These are phyloP conservation scores for Drosophila prostipennis DNA, from an alignment of 2,888 invertebrate species.

Conservation along the genomic window DNA sequence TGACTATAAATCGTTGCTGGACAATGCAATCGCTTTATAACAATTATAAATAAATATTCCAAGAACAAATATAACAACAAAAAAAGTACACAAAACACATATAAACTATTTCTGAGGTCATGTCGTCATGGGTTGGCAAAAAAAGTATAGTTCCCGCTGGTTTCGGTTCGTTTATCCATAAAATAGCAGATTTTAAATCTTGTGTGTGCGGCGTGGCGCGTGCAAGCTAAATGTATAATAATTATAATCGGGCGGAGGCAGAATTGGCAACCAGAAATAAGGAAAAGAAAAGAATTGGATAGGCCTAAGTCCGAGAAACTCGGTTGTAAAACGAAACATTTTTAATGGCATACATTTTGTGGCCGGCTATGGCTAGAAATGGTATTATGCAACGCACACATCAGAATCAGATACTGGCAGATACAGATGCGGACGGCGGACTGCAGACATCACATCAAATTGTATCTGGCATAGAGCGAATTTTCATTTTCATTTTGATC, in stretches of 20 bases:
- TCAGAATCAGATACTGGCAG: conserved; percentile 41
- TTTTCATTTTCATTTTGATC: conserved; percentile 59
- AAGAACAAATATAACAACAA: not conserved
- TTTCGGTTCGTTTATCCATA: conserved; percentile 37
- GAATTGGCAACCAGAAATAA: conserved; percentile 36
- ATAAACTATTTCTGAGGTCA: conserved; percentile 54
- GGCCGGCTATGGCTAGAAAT: conserved; percentile 64
- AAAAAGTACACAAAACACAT: not conserved
- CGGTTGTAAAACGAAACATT: conserved; percentile 56
- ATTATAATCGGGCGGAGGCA: conserved; percentile 23
- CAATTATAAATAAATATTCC: not conserved
- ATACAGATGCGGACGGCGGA: conserved; percentile 24
- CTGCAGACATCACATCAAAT: conserved; percentile 54
- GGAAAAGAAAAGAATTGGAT: not conserved
- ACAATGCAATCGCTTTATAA: not conserved
- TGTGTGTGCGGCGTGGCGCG: conserved; percentile 26
- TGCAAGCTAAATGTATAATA: conserved; percentile 29
- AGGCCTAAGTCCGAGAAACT: conserved; percentile 16
- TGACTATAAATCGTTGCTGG: not conserved
- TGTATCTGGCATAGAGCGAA: conserved; percentile 52
- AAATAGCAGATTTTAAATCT: conserved; percentile 20
- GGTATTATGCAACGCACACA: conserved; percentile 72
- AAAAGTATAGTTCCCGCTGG: conserved; percentile 27
- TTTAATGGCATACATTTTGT: conserved; percentile 60
- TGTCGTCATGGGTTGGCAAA: conserved; percentile 65